A percentile compares a stretch with the other conserved stretches of the same genome.
These are phyloP conservation scores for Macropus fuliginosus DNA, from an alignment of 2,797 vertebrate species.

Conservation along the genomic window DNA sequence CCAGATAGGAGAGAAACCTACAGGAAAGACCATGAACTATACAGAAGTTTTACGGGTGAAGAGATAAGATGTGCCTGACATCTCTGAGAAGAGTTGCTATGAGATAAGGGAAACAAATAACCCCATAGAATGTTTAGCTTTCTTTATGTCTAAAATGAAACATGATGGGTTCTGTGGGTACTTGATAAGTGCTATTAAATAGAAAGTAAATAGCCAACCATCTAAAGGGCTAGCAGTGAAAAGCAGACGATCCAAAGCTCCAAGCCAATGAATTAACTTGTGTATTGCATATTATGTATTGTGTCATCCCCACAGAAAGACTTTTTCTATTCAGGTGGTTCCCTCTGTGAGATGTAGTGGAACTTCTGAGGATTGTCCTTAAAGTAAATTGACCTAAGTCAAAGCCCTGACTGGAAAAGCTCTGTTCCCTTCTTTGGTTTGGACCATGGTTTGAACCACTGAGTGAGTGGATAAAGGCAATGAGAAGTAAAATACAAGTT, in stretches of 20 bases:
- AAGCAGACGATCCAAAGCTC: background rate
- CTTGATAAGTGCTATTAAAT: slow-evolving; percentile 47
- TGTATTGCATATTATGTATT: background rate
- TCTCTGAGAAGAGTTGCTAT: slow-evolving; percentile 56
- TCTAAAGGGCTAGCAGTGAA: background rate
- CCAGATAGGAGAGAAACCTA: slow-evolving; percentile 41
- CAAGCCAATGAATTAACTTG: background rate
- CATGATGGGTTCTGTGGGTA: slow-evolving; percentile 38
- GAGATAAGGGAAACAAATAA: slow-evolving; percentile 42
- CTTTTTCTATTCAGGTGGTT: background rate
- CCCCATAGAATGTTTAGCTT: slow-evolving; percentile 6
- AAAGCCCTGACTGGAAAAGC: background rate
- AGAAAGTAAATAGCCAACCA: slow-evolving; percentile 48
- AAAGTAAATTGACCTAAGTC: background rate
- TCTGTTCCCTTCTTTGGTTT: background rate
- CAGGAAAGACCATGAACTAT: slow-evolving; percentile 54
- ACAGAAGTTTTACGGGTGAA: slow-evolving; percentile 45
- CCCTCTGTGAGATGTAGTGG: background rate
- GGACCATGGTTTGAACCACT: background rate
- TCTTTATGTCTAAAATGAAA: slow-evolving; percentile 43
- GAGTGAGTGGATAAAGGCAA: background rate
- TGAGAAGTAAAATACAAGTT: background rate
- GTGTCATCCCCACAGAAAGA: background rate
- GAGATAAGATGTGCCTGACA: slow-evolving; percentile 52
- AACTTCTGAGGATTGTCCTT: background rate